phyloP scores from a whole-genome alignment of 2,797 vertebrate genomes.

The Falco biarmicus region DNA sequence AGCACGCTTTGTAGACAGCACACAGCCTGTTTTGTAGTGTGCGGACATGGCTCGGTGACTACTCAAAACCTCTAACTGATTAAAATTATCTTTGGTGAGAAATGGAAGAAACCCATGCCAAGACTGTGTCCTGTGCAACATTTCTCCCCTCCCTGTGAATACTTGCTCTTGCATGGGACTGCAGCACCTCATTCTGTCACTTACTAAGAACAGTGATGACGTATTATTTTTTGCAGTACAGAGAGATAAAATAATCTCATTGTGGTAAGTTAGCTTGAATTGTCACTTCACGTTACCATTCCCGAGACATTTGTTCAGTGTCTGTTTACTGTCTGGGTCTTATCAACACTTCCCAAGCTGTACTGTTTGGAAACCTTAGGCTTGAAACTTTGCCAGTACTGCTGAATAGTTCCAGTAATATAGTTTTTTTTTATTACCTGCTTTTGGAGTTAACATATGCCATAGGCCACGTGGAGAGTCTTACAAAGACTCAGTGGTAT shows the following conservation, averaged over 20 bases:
- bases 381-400: conserved; percentile 6
- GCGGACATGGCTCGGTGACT: background rate
- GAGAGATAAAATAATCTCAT: conserved; percentile 40
- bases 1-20: background rate
- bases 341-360: conserved; percentile 28
- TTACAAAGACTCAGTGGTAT: background rate
- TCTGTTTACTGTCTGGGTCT: conserved; percentile 36
- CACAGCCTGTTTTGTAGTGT: background rate
- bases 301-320: background rate
- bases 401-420: background rate
- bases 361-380: background rate
- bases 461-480: background rate
- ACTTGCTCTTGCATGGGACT: background rate
- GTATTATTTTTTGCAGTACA: background rate
- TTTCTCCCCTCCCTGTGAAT: background rate
- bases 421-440: background rate
- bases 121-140: background rate
- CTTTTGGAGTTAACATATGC: background rate
- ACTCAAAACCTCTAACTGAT: background rate
- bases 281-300: conserved; percentile 11
- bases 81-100: background rate
- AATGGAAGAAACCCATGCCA: background rate
- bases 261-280: conserved; percentile 14
- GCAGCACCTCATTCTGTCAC: conserved; percentile 52
- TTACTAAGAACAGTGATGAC: background rate